Evolutionary conservation across 2,797 vertebrate species (phyloP), one percentile per base, ranked within the genome.

Genomic region (Enteromius trimaculatus): DNA sequence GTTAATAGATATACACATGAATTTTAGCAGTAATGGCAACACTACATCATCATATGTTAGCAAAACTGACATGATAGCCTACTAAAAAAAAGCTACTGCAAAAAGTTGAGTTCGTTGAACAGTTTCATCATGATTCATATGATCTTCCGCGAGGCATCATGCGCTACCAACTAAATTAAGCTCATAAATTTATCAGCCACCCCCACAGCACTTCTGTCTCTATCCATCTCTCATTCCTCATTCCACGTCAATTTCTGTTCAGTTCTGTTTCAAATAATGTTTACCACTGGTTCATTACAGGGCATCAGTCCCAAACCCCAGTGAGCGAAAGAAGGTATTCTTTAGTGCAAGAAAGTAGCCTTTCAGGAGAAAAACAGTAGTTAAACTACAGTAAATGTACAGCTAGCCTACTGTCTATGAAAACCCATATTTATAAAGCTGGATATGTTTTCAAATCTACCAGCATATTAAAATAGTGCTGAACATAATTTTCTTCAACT

Each of bases 151-250:
- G 60, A 62, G 60, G 62, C 60, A 79, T 49, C 39, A 31, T 64
- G 76, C 65, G 6, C 26, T 66, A 47, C 42, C 31, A 62, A 44
- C 77, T 66, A 79, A 79, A 79, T 51, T 34, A 66, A 66, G 60
- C 44, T n/a, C 29, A 23, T 11, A 16, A 10, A 79, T 66, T 47
- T 4, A 49, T 34, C 42, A 34, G 44, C 19, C 77, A 51, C 77
- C 77, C 77, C 42, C 42, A 65, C 60, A 78, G 51, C 29, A 49
- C 77, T 49, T 66, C 77, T 65, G 77, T 66, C 44, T 51, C 62
- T 13, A 49, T 66, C 62, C 29, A 31, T 31, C 62, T 51, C 11
- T 66, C 77, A n/a, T 37, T 34, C 19, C 34, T 31, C 7, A 65
- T 34, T 66, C 42, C 19, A 17, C 60, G 39, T 31, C 77, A 47